Evolutionary conservation across 2,113 vertebrate genomes (phyloP).

Genomic region (Gadus macrocephalus): DNA sequence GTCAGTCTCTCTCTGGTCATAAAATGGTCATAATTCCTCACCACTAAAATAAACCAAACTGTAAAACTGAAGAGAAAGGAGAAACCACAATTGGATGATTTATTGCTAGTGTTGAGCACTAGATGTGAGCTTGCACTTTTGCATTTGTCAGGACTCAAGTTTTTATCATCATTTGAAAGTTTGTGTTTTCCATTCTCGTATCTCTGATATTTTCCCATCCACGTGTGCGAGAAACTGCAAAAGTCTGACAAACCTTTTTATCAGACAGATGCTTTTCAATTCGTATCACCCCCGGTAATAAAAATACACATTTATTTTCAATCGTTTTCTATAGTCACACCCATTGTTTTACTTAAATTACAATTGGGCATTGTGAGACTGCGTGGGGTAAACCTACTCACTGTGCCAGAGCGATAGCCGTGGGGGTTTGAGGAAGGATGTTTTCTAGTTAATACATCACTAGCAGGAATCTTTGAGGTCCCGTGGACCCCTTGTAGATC

Average conservation of each 20-base stretch:
- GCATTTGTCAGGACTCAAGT: conserved; percentile 1
- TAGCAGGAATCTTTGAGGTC: conserved; percentile 40
- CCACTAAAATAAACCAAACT: conserved; percentile 19
- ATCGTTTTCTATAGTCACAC: no score
- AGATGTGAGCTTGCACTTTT: conserved; percentile 14
- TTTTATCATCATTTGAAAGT: neutral
- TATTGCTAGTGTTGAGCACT: conserved; percentile 16
- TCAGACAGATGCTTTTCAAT: no score
- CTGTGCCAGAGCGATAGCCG: conserved; percentile 17
- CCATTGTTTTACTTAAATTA: no score
- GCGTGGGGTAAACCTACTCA: no score
- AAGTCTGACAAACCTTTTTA: no score
- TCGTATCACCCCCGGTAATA: no score
- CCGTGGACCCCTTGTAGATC: conserved; percentile 44
- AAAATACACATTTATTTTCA: no score
- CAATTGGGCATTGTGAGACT: no score
- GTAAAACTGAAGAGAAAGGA: neutral
- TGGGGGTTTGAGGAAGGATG: conserved; percentile 18
- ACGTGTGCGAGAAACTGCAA: no score
- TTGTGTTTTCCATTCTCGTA: no score
- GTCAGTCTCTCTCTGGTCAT: neutral
- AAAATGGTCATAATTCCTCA: conserved; percentile 51
- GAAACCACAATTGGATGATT: conserved; percentile 12
- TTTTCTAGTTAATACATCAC: conserved; percentile 51
- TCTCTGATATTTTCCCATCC: no score